Percentiles rank a stretch among this genome's conserved stretches.
phyloP scores from a whole-genome alignment of 2,113 vertebrate species.

The Chelonoidis abingdonii region DNA sequence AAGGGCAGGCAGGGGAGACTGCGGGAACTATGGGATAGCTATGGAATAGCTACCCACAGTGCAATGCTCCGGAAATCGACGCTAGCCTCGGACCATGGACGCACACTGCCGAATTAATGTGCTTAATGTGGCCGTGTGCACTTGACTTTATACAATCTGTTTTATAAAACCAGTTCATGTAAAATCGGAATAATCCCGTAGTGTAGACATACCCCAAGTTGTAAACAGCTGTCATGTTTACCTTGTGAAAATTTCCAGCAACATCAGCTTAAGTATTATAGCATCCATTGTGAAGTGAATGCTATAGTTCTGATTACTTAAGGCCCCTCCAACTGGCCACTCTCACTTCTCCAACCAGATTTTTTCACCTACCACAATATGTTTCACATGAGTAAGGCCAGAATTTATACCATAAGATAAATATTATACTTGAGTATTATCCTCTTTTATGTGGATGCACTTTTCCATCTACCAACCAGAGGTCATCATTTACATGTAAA shows the following conservation, averaged over 20 bases:
- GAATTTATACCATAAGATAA: fast-evolving
- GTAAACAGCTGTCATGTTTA: neutral
- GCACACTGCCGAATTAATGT: too few species aligned
- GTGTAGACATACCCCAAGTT: neutral
- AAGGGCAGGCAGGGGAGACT: too few species aligned
- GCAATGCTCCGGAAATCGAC: too few species aligned
- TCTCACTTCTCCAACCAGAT: neutral
- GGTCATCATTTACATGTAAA: neutral
- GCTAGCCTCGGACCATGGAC: too few species aligned
- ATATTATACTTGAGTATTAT: neutral
- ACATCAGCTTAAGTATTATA: neutral
- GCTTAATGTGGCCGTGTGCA: too few species aligned
- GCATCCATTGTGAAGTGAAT: fast-evolving
- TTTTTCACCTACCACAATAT: neutral
- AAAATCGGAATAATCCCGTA: too few species aligned
- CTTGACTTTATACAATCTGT: too few species aligned
- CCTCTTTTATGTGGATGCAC: neutral
- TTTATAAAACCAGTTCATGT: too few species aligned
- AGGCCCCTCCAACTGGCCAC: neutral
- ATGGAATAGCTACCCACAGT: too few species aligned
- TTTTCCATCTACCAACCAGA: neutral
- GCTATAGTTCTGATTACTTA: neutral
- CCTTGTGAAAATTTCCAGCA: neutral
- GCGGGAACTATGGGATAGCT: too few species aligned
- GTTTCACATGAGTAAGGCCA: neutral